Percentiles rank a stretch among this genome's conserved stretches.
phyloP scores from a whole-genome alignment of 2,888 invertebrate species.

The Adelphocoris suturalis region DNA sequence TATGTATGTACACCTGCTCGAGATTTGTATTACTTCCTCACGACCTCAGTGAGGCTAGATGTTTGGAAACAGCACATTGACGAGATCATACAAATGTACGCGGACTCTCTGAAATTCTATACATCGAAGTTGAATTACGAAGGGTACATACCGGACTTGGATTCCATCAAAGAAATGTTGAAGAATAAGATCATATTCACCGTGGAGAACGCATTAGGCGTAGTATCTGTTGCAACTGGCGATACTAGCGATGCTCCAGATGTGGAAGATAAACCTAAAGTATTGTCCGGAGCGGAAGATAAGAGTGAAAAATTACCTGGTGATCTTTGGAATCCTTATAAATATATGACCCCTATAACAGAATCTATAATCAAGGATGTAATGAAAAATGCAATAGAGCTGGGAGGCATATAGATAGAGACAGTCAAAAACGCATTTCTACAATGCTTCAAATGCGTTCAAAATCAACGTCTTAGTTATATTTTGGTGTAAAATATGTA shows the following conservation, averaged over 20 bases:
- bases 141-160: not conserved
- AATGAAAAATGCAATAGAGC: not conserved
- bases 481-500: no score
- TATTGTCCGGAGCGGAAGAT: not conserved
- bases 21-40: conserved; percentile 66
- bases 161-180: not conserved
- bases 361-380: not conserved
- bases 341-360: not conserved
- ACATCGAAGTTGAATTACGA: not conserved
- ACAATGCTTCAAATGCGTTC: no score
- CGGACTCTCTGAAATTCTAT: not conserved
- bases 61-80: conserved; percentile 50
- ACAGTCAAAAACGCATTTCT: not conserved
- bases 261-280: conserved; percentile 50
- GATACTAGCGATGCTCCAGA: conserved; percentile 60
- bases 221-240: conserved; percentile 19
- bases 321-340: not conserved
- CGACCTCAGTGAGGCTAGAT: conserved; percentile 57
- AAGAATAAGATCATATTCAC: not conserved
- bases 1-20: conserved; percentile 55
- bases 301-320: not conserved
- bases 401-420: not conserved
- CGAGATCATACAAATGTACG: conserved; percentile 63
- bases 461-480: no score
- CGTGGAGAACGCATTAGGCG: conserved; percentile 1